Evolutionary conservation across 2,797 vertebrate genomes (phyloP).

Genomic region (Lepus townsendii): DNA sequence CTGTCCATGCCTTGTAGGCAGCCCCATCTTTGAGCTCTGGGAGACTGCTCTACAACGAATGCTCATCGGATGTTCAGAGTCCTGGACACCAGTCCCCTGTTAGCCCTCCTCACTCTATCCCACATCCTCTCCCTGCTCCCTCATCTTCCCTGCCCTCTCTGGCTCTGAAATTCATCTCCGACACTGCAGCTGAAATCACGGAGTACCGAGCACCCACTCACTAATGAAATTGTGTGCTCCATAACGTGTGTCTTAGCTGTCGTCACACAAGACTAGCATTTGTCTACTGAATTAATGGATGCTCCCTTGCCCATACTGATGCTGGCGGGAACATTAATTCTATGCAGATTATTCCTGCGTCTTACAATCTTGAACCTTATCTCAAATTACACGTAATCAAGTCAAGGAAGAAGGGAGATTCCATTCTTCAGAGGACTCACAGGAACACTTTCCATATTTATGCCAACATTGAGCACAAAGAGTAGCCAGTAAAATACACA

Average conservation of each 20-base stretch:
- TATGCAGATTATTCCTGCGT: neutral
- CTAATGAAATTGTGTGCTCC: neutral
- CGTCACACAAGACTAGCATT: neutral
- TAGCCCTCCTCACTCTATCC: neutral
- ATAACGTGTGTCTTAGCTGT: neutral
- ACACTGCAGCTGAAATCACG: neutral
- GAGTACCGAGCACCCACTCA: neutral
- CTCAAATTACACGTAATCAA: conserved; percentile 13
- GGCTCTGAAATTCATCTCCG: conserved; percentile 16
- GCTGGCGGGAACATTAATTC: neutral
- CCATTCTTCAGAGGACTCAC: conserved; percentile 25
- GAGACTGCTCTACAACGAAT: conserved; percentile 65
- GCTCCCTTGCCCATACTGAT: neutral
- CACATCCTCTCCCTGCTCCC: neutral
- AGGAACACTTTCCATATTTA: neutral
- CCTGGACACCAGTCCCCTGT: neutral
- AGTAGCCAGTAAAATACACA: neutral
- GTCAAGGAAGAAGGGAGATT: conserved; percentile 7
- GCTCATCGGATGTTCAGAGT: conserved; percentile 65
- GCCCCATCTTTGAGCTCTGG: conserved; percentile 75
- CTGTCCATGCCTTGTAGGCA: conserved; percentile 69
- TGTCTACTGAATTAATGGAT: neutral
- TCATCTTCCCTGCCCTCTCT: conserved; percentile 11
- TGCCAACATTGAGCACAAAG: neutral
- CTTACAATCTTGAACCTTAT: conserved; percentile 17